Conservation (phyloP, 1,140 invertebrate species). For the Apis mellifera region Amel_HAv3.1 CM009935.2:13344001-13344500, state of each 20-base stretch:
- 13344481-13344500: slow-evolving; percentile 24
- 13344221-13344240: background rate
- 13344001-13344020: background rate
- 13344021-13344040: background rate
- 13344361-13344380: background rate
- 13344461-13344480: slow-evolving; percentile 8
- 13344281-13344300: background rate
- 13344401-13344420: background rate
- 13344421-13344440: background rate
- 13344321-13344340: background rate
- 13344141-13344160: slow-evolving; percentile 77
- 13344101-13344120: slow-evolving; percentile 80
- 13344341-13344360: background rate
- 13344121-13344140: slow-evolving; percentile 74
- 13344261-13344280: background rate
- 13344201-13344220: slow-evolving; percentile 72
- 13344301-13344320: background rate
- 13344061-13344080: slow-evolving; percentile 79
- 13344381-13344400: background rate
- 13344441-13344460: background rate
- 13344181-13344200: slow-evolving; percentile 80
- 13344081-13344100: slow-evolving; percentile 79
- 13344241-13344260: slow-evolving; percentile 4
- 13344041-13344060: slow-evolving; percentile 15
- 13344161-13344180: slow-evolving; percentile 81